These are phyloP conservation scores for Gobio occitaniae DNA, from an alignment of 2,797 vertebrate species.

Conservation along the genomic window DNA sequence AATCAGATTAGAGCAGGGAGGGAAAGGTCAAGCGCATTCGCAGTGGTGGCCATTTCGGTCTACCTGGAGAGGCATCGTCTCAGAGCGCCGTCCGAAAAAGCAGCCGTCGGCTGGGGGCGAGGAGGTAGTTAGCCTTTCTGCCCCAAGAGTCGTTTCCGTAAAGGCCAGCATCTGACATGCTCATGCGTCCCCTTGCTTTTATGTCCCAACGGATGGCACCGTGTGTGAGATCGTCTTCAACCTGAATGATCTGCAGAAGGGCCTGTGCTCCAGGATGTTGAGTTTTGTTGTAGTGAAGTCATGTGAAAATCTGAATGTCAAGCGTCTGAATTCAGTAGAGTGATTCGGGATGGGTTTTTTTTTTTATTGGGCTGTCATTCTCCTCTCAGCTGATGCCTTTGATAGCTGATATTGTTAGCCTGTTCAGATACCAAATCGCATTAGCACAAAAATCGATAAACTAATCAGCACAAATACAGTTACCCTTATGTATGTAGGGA, in stretches of 20 bases:
- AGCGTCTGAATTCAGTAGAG: conserved; percentile 26
- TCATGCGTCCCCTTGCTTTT: conserved; percentile 60
- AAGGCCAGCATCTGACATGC: conserved; percentile 81
- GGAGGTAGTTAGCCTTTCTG: conserved; percentile 79
- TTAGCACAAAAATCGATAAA: conserved; percentile 29
- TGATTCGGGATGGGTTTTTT: conserved; percentile 11
- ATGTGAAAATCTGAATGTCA: conserved; percentile 52
- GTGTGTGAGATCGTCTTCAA: conserved; percentile 50
- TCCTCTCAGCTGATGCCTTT: not conserved
- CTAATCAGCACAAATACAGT: conserved; percentile 29
- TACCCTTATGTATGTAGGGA: conserved; percentile 7
- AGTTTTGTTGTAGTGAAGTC: conserved; percentile 45
- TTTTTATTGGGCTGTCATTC: conserved; percentile 9
- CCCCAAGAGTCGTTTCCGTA: conserved; percentile 78
- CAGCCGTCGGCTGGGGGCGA: conserved; percentile 61
- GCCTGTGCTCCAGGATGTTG: conserved; percentile 13
- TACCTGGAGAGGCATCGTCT: conserved; percentile 79
- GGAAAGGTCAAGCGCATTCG: conserved; percentile 95
- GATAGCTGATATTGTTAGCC: conserved; percentile 7
- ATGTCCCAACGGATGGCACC: conserved; percentile 63
- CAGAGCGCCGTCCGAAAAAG: conserved; percentile 54
- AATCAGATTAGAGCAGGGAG: conserved; percentile 95
- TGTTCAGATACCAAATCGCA: not conserved
- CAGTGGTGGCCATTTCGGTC: conserved; percentile 85
- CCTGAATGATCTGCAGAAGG: conserved; percentile 47